A percentile compares a stretch with the other conserved stretches of the same genome.
Evolutionary conservation across 2,888 invertebrate species (phyloP).

Genomic region (Aphelenchoides bicaudatus): DNA sequence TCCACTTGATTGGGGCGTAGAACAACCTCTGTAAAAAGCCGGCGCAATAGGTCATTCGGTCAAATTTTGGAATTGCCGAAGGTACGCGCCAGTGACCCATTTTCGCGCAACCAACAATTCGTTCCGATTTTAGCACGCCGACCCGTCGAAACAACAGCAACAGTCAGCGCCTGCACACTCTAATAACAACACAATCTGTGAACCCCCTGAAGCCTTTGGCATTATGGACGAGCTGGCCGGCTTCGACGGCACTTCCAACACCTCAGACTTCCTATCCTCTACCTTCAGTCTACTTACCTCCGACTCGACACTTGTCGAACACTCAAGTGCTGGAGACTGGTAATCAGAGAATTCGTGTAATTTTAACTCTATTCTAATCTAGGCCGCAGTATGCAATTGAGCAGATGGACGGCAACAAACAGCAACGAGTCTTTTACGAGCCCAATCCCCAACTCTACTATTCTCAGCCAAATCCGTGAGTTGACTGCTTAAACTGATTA

Average conservation of each 20-base stretch:
- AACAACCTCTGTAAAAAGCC: no score
- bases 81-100: neutral
- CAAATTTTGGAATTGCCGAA: neutral
- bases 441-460: neutral
- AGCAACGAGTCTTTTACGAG: no score
- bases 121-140: neutral
- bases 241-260: neutral
- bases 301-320: neutral
- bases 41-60: no score
- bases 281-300: constrained; percentile 10
- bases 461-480: neutral
- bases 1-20: no score
- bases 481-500: no score
- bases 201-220: no score
- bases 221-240: neutral
- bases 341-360: no score
- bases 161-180: neutral
- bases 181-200: no score
- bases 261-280: constrained; percentile 11
- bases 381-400: neutral
- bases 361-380: no score
- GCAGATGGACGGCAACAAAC: no score
- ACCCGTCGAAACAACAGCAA: neutral
- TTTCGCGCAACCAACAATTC: constrained; percentile 4
- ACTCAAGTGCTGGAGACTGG: no score